phyloP scores from a whole-genome alignment of 2,113 vertebrate species.

The Sylvilagus bachmani region DNA sequence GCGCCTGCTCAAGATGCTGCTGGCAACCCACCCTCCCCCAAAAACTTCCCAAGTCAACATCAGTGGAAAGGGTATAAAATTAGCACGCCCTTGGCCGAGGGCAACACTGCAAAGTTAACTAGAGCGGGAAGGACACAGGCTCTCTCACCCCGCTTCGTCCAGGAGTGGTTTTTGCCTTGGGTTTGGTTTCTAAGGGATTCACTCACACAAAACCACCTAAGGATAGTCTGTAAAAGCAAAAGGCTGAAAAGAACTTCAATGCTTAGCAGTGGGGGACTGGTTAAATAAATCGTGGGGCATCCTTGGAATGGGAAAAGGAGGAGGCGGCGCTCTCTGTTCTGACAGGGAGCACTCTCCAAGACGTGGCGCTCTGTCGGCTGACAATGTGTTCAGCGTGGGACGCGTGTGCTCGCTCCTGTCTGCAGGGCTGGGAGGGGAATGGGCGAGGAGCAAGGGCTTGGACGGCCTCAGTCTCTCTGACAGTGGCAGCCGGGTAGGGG shows the following conservation, averaged over 20 bases:
- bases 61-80: rapidly evolving
- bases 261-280: neutral
- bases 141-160: neutral
- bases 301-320: neutral
- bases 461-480: neutral
- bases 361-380: neutral
- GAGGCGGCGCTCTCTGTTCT: neutral
- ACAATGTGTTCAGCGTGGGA: neutral
- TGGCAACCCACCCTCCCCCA: neutral
- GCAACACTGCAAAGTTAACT: neutral
- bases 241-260: constrained; percentile 26
- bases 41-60: neutral
- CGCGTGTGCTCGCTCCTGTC: neutral
- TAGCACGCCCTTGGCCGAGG: neutral
- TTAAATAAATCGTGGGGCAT: constrained; percentile 30
- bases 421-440: neutral
- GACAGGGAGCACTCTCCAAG: neutral
- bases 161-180: neutral
- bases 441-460: neutral
- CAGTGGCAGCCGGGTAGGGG: neutral
- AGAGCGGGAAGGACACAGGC: neutral
- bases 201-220: neutral
- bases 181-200: neutral
- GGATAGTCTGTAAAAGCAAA: constrained; percentile 20
- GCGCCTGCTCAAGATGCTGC: neutral